phyloP scores from a whole-genome alignment of 2,113 vertebrate genomes.

The Notarius lentiginosus region DNA sequence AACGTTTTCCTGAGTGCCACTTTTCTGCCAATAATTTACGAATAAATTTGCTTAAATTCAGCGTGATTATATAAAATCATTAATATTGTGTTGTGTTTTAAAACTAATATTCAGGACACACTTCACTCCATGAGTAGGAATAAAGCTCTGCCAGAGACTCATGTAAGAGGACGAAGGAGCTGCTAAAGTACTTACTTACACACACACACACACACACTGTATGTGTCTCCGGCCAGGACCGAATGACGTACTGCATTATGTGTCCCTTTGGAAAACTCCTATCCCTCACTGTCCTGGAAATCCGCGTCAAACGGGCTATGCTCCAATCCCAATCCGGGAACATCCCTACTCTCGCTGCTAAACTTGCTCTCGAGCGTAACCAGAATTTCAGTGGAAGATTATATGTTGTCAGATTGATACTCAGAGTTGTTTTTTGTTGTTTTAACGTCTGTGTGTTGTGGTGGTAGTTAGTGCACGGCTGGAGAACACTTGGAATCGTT shows the following conservation, averaged over 20 bases:
- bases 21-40: too few species aligned
- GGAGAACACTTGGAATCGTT: not conserved
- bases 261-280: slow-evolving; percentile 52
- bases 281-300: slow-evolving; percentile 65
- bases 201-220: slow-evolving; percentile 27
- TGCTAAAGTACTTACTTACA: slow-evolving; percentile 12
- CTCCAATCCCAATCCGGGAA: slow-evolving; percentile 58
- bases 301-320: slow-evolving; percentile 46
- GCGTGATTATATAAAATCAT: not conserved
- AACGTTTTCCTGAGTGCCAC: not conserved
- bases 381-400: not conserved
- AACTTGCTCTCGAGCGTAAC: not conserved
- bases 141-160: not conserved
- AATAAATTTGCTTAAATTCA: not conserved
- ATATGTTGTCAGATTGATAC: not conserved
- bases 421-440: not conserved
- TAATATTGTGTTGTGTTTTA: not conserved
- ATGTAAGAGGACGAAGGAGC: slow-evolving; percentile 6
- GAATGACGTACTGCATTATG: slow-evolving; percentile 22
- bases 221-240: slow-evolving; percentile 3
- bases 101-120: not conserved
- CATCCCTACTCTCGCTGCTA: not conserved
- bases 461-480: not conserved
- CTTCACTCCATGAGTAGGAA: not conserved
- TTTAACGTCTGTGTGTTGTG: slow-evolving; percentile 4